Evolutionary conservation across 1,140 invertebrate species (phyloP), one percentile per base, ranked within the genome.

Genomic region (Calephelis nemesis): DNA sequence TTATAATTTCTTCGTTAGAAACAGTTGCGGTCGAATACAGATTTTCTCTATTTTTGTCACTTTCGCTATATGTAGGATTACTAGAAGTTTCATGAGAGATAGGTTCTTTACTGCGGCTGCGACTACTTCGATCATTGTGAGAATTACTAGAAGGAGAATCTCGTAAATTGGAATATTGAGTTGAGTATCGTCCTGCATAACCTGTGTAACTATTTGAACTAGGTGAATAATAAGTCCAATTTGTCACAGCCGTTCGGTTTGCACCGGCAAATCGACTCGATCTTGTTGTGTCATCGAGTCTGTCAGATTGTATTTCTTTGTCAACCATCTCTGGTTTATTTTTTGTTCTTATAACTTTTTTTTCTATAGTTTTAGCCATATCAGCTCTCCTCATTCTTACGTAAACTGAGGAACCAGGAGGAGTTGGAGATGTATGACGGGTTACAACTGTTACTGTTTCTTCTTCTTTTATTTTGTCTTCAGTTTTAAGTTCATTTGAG

Each of bases 361-460:
- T 95, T 79, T 96, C 94, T 54, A 95, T 92, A 30, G 94, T 93
- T 81, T 95, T 95, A 7, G 95, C 94, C 69, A 95, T 93, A 70
- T 96, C 95, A 0, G 94, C 93, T 76, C 95, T 92, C 71, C 95
- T 93, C 9, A 92, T 94, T 74, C 95, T 90, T 4, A 95, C 89
- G 72, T 93, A 95, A n/a, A 93, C 87, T 8, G 94, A 94, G 12
- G 94, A 93, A n/a, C 94, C 93, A 1, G 95, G 95, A 2, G 95
- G 93, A 0, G 94, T 95, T 1, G 96, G 96, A 8, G 96, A 97
- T 1, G 96, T 97, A 48, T 94, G 94, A 73, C 96, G 91, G 0
- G 95, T 96, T 0, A 96, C 91, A 15, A 96, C 93, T 6, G 92
- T 93, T 6, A 96, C 77, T 1, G 93, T 93, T 80, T 91, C 87